Evolutionary conservation across 2,113 vertebrate genomes (phyloP).

Genomic region (Sialia sialis): DNA sequence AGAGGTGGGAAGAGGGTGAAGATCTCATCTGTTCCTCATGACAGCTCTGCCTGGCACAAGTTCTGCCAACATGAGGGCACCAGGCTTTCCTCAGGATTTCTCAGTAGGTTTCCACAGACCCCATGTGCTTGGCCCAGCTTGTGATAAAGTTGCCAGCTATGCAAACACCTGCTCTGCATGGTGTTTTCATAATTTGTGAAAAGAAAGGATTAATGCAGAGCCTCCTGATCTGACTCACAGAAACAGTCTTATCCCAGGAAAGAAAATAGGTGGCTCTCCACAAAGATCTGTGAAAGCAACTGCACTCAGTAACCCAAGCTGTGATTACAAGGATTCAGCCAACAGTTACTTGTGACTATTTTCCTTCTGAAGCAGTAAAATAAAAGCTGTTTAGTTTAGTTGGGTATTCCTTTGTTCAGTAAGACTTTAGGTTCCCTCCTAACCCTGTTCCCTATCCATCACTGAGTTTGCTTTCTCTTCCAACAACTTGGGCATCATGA

Average conservation of each 20-base stretch:
- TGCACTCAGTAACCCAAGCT: fast-evolving
- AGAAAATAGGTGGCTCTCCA: background rate
- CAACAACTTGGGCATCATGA: background rate
- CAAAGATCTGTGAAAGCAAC: background rate
- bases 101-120: background rate
- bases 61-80: background rate
- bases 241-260: background rate
- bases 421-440: background rate
- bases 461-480: background rate
- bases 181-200: background rate
- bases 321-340: background rate
- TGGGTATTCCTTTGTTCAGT: background rate
- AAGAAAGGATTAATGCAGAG: background rate
- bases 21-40: background rate
- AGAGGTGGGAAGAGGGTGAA: background rate
- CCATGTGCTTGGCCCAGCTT: background rate
- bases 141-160: background rate
- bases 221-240: background rate
- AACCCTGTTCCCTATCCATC: fast-evolving
- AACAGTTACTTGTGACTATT: background rate
- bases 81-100: background rate
- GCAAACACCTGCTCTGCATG: background rate
- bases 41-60: background rate
- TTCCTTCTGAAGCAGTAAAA: background rate
- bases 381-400: background rate